Evolutionary conservation across 2,113 vertebrate genomes (phyloP), one percentile per base, ranked within the genome.

Genomic region (Leptobrachium leishanense): DNA sequence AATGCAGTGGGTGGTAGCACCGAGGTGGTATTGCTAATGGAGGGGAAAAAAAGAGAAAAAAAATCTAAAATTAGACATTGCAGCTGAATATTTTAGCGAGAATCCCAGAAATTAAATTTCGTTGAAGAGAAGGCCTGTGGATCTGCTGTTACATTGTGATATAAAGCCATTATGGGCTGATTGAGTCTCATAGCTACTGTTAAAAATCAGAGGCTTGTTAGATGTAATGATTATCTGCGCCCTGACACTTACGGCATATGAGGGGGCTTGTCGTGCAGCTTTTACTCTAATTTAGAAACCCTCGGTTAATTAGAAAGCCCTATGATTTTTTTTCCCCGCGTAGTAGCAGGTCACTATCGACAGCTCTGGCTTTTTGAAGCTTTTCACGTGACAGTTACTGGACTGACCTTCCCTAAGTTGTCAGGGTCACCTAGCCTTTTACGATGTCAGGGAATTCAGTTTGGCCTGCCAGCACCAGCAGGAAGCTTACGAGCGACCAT

Each of bases 221-320:
- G 88, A 90, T 72, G 87, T 84, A 50, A 92, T 83, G 88, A 93
- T 92, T 89, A 91, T 86, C 91, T 84, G 88, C 85, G 73, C 84
- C 71, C 79, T 90, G 89, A 90, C 91, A 92, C 91, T 91, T 87
- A 84, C 74, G 64, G 81, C 72, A 0, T 88, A 83, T 7, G 12
- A 89, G 84, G 86, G 86, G 88, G 86, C 88, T 88, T 88, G 85
- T 84, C 66, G 62, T 90, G 85, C 77, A 41, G 86, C 83, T 88
- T 31, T 84, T 70, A 59, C 86, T 93, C 89, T 91, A 86, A 90
- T 92, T 93, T 89, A 88, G 88, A 90, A 86, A 89, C 91, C 87
- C 89, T 89, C 84, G 73, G 84, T 89, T 93, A 94, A 94, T 93
- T 92, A 93, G 91, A 91, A 93, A 91, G 89, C 88, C 84, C 91